Percentiles rank a stretch among this genome's conserved stretches.
Conservation (phyloP, 2,113 vertebrate species). For the Sinocyclocheilus grahami region DNA sequence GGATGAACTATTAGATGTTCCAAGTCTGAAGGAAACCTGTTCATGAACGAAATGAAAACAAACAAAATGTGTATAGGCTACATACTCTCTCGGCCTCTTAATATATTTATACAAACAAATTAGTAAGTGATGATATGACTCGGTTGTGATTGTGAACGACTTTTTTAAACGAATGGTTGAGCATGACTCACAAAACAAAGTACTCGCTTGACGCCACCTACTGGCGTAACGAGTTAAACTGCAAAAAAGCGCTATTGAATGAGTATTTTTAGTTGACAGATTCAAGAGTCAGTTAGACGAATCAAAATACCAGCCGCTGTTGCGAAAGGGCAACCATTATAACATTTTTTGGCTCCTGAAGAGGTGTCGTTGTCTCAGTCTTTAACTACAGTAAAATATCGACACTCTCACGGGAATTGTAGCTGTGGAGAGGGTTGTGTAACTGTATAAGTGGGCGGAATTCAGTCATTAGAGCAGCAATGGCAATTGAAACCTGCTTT, state of each 20-base stretch:
- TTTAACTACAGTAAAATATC: constrained; percentile 42
- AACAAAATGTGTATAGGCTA: background rate
- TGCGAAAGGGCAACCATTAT: background rate
- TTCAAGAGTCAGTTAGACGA: background rate
- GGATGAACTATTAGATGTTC: too few relatives aligned
- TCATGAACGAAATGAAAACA: background rate
- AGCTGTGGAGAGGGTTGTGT: constrained; percentile 21
- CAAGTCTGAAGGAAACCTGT: too few relatives aligned
- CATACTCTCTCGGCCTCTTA: background rate
- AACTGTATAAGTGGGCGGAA: constrained; percentile 11
- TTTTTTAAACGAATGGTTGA: background rate
- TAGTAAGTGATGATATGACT: background rate
- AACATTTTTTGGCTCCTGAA: background rate
- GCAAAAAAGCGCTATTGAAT: background rate
- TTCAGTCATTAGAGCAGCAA: background rate
- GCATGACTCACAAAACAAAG: background rate
- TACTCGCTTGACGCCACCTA: background rate
- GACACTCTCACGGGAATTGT: constrained; percentile 31
- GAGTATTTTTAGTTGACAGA: background rate
- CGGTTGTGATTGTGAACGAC: background rate
- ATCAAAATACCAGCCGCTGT: background rate
- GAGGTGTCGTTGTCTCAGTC: constrained; percentile 25
- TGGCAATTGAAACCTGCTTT: constrained; percentile 9
- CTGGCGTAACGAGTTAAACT: background rate
- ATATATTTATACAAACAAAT: background rate